A percentile compares a stretch with the other conserved stretches of the same genome.
Conservation (phyloP, 2,797 vertebrate species). For the Periparus ater region DNA sequence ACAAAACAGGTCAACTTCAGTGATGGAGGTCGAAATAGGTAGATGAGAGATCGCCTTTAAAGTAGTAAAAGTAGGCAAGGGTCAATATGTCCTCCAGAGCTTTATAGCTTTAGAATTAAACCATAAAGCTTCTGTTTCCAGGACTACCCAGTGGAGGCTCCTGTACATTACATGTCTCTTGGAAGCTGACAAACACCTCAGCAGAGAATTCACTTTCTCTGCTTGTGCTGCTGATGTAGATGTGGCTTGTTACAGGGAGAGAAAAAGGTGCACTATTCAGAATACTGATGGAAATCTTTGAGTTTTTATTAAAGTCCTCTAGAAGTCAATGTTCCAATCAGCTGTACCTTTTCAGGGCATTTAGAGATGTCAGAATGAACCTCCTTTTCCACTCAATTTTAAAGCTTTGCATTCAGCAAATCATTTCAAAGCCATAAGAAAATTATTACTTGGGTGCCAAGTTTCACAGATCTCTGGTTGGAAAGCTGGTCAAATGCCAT, state of each 20-base stretch:
- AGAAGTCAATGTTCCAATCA: neutral
- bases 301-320: neutral
- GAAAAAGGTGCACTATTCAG: neutral
- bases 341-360: neutral
- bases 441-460: neutral
- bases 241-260: neutral
- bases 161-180: fast-evolving
- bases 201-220: neutral
- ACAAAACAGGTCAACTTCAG: neutral
- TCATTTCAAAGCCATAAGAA: neutral
- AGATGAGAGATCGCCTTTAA: neutral
- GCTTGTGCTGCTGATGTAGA: neutral
- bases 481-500: neutral
- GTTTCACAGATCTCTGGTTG: neutral
- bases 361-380: neutral
- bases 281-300: neutral
- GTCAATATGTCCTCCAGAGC: neutral
- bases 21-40: neutral
- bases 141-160: neutral
- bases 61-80: neutral
- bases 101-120: neutral
- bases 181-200: neutral
- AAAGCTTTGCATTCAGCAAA: neutral
- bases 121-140: neutral
- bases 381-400: neutral